These are phyloP conservation scores for Bhutanitis thaidina DNA, from an alignment of 2,888 invertebrate species.

Conservation along the genomic window DNA sequence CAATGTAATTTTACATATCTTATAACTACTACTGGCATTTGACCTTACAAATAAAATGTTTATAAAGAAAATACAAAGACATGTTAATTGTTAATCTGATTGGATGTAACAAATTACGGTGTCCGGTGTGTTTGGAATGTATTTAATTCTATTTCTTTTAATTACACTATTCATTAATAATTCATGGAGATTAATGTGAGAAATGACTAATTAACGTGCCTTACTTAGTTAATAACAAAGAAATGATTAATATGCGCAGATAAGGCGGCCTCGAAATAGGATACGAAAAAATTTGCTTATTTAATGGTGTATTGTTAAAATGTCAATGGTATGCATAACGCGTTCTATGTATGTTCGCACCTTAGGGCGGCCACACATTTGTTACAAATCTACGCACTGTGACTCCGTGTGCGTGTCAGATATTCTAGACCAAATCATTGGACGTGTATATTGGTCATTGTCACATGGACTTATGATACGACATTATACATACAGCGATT, in stretches of 20 bases:
- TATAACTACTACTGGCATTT: too few relatives aligned
- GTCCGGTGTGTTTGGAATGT: slow-evolving; percentile 2
- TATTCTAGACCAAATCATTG: too few relatives aligned
- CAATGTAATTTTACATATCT: too few relatives aligned
- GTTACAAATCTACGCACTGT: too few relatives aligned
- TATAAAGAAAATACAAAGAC: slow-evolving; percentile 11
- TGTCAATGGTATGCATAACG: background rate
- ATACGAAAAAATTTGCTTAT: slow-evolving; percentile 5
- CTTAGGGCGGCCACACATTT: too few relatives aligned
- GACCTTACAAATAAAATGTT: background rate
- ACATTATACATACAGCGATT: too few relatives aligned
- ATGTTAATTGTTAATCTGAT: background rate
- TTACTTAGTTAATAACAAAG: slow-evolving; percentile 21
- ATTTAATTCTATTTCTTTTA: background rate
- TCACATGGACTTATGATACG: too few relatives aligned
- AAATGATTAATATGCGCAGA: slow-evolving; percentile 20
- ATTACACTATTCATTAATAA: slow-evolving; percentile 15
- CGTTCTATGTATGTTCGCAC: too few relatives aligned
- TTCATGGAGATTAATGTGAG: slow-evolving; percentile 25
- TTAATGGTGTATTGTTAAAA: slow-evolving; percentile 13
- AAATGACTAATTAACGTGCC: slow-evolving; percentile 21
- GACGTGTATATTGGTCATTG: too few relatives aligned
- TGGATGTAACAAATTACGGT: slow-evolving; percentile 4
- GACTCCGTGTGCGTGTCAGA: too few relatives aligned
- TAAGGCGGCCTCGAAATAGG: background rate